These are phyloP conservation scores for Fopius arisanus DNA, from an alignment of 1,140 invertebrate genomes.

Conservation along the genomic window DNA sequence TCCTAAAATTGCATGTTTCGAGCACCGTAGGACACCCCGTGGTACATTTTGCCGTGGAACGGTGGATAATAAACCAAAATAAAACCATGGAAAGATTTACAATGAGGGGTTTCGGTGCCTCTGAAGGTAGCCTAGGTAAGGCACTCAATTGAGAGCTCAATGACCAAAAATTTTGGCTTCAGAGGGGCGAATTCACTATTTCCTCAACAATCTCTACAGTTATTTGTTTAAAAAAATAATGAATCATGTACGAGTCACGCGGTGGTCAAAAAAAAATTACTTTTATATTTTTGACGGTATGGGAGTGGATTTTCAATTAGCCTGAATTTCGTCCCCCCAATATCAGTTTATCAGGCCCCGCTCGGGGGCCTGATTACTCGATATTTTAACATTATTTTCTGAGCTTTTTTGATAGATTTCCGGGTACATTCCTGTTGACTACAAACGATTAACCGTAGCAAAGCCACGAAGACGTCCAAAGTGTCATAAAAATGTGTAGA, in stretches of 20 bases:
- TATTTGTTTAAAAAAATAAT: too few relatives aligned
- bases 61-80: conserved; percentile 45
- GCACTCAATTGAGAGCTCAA: background rate
- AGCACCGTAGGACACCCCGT: background rate
- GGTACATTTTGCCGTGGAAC: conserved; percentile 1
- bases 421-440: background rate
- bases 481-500: conserved; percentile 42
- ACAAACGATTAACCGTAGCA: conserved; percentile 16
- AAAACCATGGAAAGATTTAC: conserved; percentile 47
- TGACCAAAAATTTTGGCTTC: background rate
- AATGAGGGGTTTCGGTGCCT: conserved; percentile 10
- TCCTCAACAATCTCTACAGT: background rate
- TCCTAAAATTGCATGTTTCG: background rate
- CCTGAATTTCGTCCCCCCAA: too few relatives aligned
- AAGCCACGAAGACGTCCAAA: conserved; percentile 28
- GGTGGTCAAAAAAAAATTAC: too few relatives aligned
- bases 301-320: too few relatives aligned
- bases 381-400: too few relatives aligned
- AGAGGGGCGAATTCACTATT: background rate
- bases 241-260: too few relatives aligned
- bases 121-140: background rate
- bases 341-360: too few relatives aligned
- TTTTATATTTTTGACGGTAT: too few relatives aligned
- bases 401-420: too few relatives aligned
- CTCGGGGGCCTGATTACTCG: too few relatives aligned